phyloP scores from a whole-genome alignment of 2,797 vertebrate genomes.

The Eulemur rubriventer region DNA sequence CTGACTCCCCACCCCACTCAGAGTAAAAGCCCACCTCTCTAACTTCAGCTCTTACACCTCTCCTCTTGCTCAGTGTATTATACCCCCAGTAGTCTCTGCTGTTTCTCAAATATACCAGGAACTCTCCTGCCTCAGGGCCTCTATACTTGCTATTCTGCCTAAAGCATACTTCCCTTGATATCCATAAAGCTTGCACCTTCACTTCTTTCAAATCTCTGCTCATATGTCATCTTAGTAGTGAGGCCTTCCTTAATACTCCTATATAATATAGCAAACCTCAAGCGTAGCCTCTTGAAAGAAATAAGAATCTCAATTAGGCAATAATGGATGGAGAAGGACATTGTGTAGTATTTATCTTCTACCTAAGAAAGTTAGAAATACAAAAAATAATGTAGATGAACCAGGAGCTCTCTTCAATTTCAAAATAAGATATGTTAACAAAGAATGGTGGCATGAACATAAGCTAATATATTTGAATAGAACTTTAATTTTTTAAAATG shows the following conservation, averaged over 20 bases:
- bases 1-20: not conserved
- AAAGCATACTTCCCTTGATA: not conserved
- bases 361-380: not conserved
- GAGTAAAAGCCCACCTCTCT: not conserved
- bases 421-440: conserved; percentile 13
- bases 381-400: conserved; percentile 1
- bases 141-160: not conserved
- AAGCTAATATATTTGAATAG: not conserved
- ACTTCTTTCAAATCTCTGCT: not conserved
- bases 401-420: not conserved
- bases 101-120: not conserved
- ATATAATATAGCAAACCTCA: not conserved
- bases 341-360: not conserved
- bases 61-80: not conserved
- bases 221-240: not conserved
- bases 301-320: not conserved
- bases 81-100: not conserved
- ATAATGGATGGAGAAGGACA: not conserved
- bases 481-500: not conserved
- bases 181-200: not conserved
- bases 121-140: not conserved
- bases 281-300: not conserved
- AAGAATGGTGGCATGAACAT: not conserved
- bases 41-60: not conserved
- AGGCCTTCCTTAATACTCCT: not conserved